Conservation (phyloP, 1,140 invertebrate genomes). For the Triops longicaudatus region DNA sequence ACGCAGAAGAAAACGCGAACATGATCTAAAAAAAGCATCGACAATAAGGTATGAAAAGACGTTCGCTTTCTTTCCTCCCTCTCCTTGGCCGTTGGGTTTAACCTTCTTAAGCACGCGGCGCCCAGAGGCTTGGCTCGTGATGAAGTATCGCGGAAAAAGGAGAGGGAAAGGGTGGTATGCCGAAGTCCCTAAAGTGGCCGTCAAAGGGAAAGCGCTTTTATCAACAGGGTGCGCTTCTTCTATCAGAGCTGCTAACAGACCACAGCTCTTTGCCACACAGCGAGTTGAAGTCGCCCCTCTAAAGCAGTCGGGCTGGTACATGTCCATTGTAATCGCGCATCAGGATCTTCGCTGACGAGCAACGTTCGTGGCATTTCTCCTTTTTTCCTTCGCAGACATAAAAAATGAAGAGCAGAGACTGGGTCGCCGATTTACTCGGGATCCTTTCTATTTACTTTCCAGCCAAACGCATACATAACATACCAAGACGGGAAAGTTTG, state of each 20-base stretch:
- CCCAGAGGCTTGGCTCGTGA: conserved; percentile 4
- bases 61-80: not conserved
- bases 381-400: not conserved
- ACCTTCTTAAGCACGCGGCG: not conserved
- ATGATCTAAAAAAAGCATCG: not conserved
- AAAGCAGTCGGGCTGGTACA: not conserved
- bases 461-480: no score
- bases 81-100: not conserved
- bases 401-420: no score
- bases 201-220: not conserved
- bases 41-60: not conserved
- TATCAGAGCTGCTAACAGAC: not conserved
- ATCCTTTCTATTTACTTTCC: no score
- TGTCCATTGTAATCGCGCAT: not conserved
- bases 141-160: not conserved
- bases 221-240: not conserved
- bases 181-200: not conserved
- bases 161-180: not conserved
- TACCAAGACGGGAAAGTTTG: no score
- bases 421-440: no score
- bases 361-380: not conserved
- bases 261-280: conserved; percentile 7
- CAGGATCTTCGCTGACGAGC: not conserved
- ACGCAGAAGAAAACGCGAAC: no score
- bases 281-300: not conserved